phyloP scores from a whole-genome alignment of 2,797 vertebrate species.

The Darevskia mixta region DNA sequence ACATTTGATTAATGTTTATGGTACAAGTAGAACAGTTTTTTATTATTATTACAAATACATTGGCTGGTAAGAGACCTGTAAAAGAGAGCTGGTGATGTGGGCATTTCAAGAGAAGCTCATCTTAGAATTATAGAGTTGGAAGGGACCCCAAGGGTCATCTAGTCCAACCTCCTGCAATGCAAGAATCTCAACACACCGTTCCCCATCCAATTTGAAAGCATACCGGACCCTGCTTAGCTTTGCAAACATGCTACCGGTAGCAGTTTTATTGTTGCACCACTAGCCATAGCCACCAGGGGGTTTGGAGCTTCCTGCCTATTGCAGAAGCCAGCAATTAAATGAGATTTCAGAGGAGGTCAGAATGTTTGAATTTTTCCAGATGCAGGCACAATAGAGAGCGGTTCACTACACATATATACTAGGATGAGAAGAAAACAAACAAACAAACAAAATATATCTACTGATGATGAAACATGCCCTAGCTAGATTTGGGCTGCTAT shows the following conservation, averaged over 20 bases:
- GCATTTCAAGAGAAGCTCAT: neutral
- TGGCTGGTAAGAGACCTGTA: neutral
- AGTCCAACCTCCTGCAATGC: too few species aligned
- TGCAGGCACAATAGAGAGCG: neutral
- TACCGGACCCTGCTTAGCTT: too few species aligned
- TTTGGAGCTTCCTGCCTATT: neutral
- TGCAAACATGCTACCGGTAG: too few species aligned
- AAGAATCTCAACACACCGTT: too few species aligned
- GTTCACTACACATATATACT: neutral
- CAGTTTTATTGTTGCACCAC: too few species aligned
- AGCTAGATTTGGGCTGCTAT: neutral
- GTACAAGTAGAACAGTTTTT: too few species aligned
- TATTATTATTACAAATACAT: neutral
- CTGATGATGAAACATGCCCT: neutral
- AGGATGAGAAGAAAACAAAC: neutral
- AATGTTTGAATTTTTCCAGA: neutral
- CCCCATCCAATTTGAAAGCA: too few species aligned
- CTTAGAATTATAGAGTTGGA: too few species aligned
- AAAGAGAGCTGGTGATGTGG: neutral
- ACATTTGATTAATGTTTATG: too few species aligned
- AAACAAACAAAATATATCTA: neutral
- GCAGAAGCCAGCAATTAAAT: neutral
- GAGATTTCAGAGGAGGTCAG: conserved; percentile 2
- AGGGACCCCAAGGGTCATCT: too few species aligned
- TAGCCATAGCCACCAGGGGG: neutral